Evolutionary conservation across 2,113 vertebrate genomes (phyloP).

Genomic region (Neogale vison): DNA sequence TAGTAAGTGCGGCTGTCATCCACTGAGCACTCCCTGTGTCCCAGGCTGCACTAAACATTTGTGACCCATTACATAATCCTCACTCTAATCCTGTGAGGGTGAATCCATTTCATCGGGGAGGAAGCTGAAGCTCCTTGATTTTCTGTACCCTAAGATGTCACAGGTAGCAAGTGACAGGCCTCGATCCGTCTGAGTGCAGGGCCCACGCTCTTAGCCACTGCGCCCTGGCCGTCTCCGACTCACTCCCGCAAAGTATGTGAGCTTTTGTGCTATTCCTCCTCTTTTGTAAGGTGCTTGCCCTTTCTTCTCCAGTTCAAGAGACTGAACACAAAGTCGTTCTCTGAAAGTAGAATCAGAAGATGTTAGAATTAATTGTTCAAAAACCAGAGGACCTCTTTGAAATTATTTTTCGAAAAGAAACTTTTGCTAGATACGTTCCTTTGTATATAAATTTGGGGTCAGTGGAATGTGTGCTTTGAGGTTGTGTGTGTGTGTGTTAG

Average conservation of each 20-base stretch:
- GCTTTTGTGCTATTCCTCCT: not conserved
- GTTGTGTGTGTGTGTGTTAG: not conserved
- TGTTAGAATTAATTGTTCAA: slow-evolving; percentile 14
- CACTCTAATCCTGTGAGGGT: not conserved
- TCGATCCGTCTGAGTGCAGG: not conserved
- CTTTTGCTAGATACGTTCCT: not conserved
- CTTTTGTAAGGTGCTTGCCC: not conserved
- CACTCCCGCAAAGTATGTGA: not conserved
- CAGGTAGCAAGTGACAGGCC: not conserved
- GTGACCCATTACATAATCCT: not conserved
- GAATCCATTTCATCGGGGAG: not conserved
- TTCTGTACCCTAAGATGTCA: not conserved
- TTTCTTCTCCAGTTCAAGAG: not conserved
- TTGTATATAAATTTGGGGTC: slow-evolving; percentile 11
- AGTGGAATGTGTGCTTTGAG: not conserved
- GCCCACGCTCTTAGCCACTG: not conserved
- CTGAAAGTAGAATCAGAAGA: not conserved
- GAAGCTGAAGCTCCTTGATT: not conserved
- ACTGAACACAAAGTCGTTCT: not conserved
- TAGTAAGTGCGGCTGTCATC: not conserved
- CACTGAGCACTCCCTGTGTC: not conserved
- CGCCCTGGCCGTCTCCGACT: not conserved
- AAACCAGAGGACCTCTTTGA: slow-evolving; percentile 45
- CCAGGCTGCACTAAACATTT: not conserved
- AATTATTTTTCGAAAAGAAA: slow-evolving; percentile 48